Percentiles rank a stretch among this genome's conserved stretches.
Conservation (phyloP, 2,888 invertebrate genomes). For the Conus canariensis region DNA sequence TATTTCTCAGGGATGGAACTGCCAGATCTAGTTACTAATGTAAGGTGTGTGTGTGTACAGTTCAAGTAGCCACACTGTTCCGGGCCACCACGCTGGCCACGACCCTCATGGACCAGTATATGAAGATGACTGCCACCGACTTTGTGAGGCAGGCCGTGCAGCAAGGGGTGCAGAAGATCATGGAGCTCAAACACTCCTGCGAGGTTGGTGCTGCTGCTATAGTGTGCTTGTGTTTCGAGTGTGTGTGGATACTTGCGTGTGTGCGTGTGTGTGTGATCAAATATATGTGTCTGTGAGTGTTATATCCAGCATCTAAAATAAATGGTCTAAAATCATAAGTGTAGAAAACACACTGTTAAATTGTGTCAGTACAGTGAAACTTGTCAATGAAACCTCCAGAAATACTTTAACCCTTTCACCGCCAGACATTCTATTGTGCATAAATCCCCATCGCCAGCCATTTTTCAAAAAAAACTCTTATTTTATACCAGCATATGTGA, state of each 20-base stretch:
- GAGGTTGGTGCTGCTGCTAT: conserved; percentile 81
- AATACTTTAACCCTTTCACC: too few relatives aligned
- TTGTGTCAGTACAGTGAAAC: too few relatives aligned
- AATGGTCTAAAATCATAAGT: too few relatives aligned
- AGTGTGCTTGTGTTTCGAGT: background rate
- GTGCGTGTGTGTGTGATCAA: background rate
- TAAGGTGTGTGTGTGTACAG: conserved; percentile 54
- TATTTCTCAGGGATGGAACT: too few relatives aligned
- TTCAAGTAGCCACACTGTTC: conserved; percentile 86
- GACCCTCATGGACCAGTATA: conserved; percentile 96
- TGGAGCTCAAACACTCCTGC: conserved; percentile 96
- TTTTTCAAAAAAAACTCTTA: too few relatives aligned
- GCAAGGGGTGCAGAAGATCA: conserved; percentile 91
- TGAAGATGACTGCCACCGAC: conserved; percentile 94
- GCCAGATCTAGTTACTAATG: too few relatives aligned
- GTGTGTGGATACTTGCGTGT: background rate
- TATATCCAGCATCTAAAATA: background rate
- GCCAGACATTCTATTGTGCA: too few relatives aligned
- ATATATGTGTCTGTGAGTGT: background rate
- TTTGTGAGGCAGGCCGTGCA: conserved; percentile 94
- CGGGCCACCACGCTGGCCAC: conserved; percentile 96
- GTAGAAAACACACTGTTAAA: too few relatives aligned
- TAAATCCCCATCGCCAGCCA: too few relatives aligned
- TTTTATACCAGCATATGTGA: too few relatives aligned
- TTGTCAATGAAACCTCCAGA: too few relatives aligned